Conservation (phyloP, 2,113 vertebrate species). For the Herpailurus yagouaroundi region DNA sequence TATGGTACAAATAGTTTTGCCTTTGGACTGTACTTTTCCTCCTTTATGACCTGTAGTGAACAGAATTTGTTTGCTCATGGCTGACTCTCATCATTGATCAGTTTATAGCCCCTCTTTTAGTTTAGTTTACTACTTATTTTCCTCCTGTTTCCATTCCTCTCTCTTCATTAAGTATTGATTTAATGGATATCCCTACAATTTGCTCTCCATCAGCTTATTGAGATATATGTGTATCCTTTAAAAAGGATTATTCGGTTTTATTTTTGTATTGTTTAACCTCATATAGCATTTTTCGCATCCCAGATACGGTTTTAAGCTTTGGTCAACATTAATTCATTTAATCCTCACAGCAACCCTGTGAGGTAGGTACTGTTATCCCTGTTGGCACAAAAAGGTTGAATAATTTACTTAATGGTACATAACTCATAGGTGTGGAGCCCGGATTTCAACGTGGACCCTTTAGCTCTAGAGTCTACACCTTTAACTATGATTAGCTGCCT, state of each 20-base stretch:
- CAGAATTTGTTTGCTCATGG: not conserved
- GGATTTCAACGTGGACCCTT: not conserved
- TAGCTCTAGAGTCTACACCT: not conserved
- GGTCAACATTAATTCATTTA: not conserved
- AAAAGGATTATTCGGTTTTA: not conserved
- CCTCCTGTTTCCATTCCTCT: not conserved
- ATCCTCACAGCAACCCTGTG: not conserved
- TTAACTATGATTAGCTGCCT: not conserved
- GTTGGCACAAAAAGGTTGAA: not conserved
- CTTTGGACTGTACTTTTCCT: not conserved
- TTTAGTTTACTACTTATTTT: not conserved
- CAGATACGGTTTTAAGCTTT: not conserved
- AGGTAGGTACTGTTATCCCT: not conserved
- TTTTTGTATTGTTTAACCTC: not conserved
- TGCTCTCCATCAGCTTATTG: not conserved
- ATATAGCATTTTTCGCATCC: not conserved
- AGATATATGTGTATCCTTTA: not conserved
- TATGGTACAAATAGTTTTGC: not conserved
- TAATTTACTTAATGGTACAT: not conserved
- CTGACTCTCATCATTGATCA: not conserved
- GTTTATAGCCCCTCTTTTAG: not conserved
- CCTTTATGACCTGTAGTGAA: not conserved
- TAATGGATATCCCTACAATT: not conserved
- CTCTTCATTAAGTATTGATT: not conserved
- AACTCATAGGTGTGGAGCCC: not conserved